A percentile compares a stretch with the other conserved stretches of the same genome.
These are phyloP conservation scores for Epicauta chinensis DNA, from an alignment of 1,140 invertebrate genomes.

Conservation along the genomic window DNA sequence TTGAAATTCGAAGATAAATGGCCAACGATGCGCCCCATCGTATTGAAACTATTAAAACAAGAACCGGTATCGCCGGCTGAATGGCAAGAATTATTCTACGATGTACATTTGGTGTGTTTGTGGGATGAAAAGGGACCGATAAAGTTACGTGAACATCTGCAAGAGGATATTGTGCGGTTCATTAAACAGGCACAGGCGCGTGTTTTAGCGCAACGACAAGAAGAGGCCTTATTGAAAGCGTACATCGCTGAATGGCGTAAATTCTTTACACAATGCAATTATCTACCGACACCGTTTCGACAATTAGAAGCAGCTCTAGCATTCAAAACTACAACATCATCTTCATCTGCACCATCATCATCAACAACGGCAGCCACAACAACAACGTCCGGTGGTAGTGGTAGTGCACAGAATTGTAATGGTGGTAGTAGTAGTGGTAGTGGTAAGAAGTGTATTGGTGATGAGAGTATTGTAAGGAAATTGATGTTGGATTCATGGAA, in stretches of 20 bases:
- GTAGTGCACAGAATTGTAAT: slow-evolving; percentile 37
- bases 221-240: slow-evolving; percentile 89
- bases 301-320: slow-evolving; percentile 76
- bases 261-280: slow-evolving; percentile 96
- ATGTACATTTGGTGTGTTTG: slow-evolving; percentile 88
- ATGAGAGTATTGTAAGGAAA: slow-evolving; percentile 87
- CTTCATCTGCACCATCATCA: too few relatives aligned
- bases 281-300: slow-evolving; percentile 91
- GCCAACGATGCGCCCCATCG: slow-evolving; percentile 88
- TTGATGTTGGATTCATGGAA: slow-evolving; percentile 98
- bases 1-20: slow-evolving; percentile 90
- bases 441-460: slow-evolving; percentile 50
- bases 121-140: slow-evolving; percentile 94
- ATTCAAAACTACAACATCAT: slow-evolving; percentile 44
- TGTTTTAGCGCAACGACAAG: slow-evolving; percentile 84
- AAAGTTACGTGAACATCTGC: slow-evolving; percentile 81
- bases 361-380: too few relatives aligned
- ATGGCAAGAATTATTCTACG: slow-evolving; percentile 97
- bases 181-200: slow-evolving; percentile 89
- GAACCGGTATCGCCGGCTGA: slow-evolving; percentile 88
- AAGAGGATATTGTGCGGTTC: slow-evolving; percentile 91
- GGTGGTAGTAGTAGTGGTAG: slow-evolving; percentile 47
- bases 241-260: slow-evolving; percentile 97
- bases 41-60: slow-evolving; percentile 87
- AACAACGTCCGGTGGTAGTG: slow-evolving; percentile 51